Percentiles rank a stretch among this genome's conserved stretches.
phyloP scores from a whole-genome alignment of 92 coral and sea anemone genomes.

The Epizoanthus rinbou region DNA sequence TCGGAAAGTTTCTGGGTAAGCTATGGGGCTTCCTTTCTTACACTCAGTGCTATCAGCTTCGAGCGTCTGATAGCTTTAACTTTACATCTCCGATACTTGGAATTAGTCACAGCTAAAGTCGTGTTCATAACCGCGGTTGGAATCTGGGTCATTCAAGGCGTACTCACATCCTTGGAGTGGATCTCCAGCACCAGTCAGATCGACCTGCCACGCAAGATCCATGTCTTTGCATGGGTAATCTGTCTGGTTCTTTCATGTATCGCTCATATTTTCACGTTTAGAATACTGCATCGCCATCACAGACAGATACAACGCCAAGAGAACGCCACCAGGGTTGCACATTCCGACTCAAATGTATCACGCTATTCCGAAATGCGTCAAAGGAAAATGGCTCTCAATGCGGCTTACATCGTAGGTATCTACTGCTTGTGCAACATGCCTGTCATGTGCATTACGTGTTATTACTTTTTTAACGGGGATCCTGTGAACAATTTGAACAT shows the following conservation, averaged over 20 bases:
- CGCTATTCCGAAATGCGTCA: conserved; percentile 50
- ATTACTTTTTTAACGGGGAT: conserved; percentile 59
- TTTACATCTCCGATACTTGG: conserved; percentile 67
- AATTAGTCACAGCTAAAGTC: conserved; percentile 50
- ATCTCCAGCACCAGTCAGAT: conserved; percentile 14
- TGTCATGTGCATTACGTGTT: conserved; percentile 60
- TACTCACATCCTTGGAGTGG: conserved; percentile 63
- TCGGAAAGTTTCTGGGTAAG: conserved; percentile 80
- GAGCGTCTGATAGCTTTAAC: conserved; percentile 69
- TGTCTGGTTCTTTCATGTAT: conserved; percentile 56
- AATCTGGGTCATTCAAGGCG: conserved; percentile 62
- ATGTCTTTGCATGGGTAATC: conserved; percentile 53
- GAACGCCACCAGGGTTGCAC: not conserved
- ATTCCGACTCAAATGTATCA: conserved; percentile 32
- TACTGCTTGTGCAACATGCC: conserved; percentile 76
- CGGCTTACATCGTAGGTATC: conserved; percentile 76
- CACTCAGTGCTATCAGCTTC: conserved; percentile 84
- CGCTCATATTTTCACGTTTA: conserved; percentile 54
- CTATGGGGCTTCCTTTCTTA: conserved; percentile 74
- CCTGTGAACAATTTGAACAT: conserved; percentile 49
- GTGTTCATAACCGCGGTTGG: conserved; percentile 40
- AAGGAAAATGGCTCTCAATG: conserved; percentile 65
- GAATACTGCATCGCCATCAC: conserved; percentile 67
- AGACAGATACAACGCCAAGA: conserved; percentile 65
- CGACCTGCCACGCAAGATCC: conserved; percentile 27